Base-by-base conservation (phyloP, 2,113 vertebrate species). In the Hemiprocne comata region DNA sequence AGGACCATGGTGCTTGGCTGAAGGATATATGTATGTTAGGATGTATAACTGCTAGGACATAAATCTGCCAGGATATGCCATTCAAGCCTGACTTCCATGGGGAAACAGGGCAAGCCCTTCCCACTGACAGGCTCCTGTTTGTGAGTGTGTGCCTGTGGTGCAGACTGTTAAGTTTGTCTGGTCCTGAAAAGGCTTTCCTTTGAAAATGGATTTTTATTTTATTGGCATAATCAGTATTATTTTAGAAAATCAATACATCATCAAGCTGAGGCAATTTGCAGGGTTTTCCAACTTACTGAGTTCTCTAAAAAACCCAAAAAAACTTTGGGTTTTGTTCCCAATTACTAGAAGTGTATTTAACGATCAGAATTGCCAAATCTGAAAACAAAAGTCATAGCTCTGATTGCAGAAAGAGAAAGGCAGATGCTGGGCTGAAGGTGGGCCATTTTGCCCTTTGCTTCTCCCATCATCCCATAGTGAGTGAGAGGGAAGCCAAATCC, bases 181-280 rank as follows among this genome's bases (percentile, higher is more conserved):
- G 42, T 86, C 55, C 51, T 61, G 72, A 81, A 44, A 77, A 74
- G 36, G 19, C 34, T 92, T 69, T 24, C 4, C 21, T 89, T 67
- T 84, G 69, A 84, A 84, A 96, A 92, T 75, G 38, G 57, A 90
- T 92, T 95, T 96, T 8, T 6, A 15, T 92, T 94, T 94, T 90
- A 94, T 92, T 92, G 89, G 53, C 77, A 96, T 84, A 92, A 93
- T 96, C 44, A 71, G 83, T 84, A 93, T 94, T 94, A 33, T 90
- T 96, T 94, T 92, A 81, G 48, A 90, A 93, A 92, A 92, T 94
- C 89, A 33, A 93, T 92, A 67, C 15, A 40, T 81, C 69, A 87
- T 92, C 86, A 93, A 57, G 46, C 60, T 81, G 83, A 64, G 78
- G 91, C 38, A 64, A 81, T 78, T 71, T 87, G 34, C 36, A n/a